Percentiles rank a stretch among this genome's conserved stretches.
These are phyloP conservation scores for Belgica antarctica DNA, from an alignment of 2,888 invertebrate species.

Conservation along the genomic window DNA sequence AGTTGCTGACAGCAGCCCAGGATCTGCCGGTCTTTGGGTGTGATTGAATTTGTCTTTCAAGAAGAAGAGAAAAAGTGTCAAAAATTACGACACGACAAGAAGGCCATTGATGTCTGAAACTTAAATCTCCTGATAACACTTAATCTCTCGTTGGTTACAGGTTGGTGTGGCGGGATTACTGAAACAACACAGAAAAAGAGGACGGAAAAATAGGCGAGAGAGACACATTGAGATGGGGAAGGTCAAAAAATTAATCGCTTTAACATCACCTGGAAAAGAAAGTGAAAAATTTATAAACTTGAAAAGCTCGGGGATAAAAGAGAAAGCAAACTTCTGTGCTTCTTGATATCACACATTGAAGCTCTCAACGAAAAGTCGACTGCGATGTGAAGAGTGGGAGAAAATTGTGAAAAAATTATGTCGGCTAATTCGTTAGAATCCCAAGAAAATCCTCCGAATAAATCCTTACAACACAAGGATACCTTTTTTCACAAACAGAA, in stretches of 20 bases:
- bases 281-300: slow-evolving; percentile 20
- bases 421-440: slow-evolving; percentile 30
- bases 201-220: background rate
- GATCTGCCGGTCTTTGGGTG: too few species aligned
- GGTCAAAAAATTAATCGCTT: slow-evolving; percentile 31
- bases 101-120: slow-evolving; percentile 7
- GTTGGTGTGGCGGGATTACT: background rate
- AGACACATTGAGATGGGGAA: slow-evolving; percentile 11
- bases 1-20: too few species aligned
- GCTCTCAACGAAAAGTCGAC: background rate
- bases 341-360: slow-evolving; percentile 23
- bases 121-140: slow-evolving; percentile 17
- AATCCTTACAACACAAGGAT: slow-evolving; percentile 19
- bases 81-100: background rate
- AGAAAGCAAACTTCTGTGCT: too few species aligned
- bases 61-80: background rate
- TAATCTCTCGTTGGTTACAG: slow-evolving; percentile 30
- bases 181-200: background rate
- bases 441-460: slow-evolving; percentile 30
- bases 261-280: slow-evolving; percentile 14
- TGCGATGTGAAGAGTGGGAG: background rate
- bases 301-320: background rate
- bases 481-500: slow-evolving; percentile 26
- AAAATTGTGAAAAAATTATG: slow-evolving; percentile 28
- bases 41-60: too few species aligned